These are phyloP conservation scores for Drosophila lutescens DNA, from an alignment of 2,888 invertebrate species.

Conservation along the genomic window DNA sequence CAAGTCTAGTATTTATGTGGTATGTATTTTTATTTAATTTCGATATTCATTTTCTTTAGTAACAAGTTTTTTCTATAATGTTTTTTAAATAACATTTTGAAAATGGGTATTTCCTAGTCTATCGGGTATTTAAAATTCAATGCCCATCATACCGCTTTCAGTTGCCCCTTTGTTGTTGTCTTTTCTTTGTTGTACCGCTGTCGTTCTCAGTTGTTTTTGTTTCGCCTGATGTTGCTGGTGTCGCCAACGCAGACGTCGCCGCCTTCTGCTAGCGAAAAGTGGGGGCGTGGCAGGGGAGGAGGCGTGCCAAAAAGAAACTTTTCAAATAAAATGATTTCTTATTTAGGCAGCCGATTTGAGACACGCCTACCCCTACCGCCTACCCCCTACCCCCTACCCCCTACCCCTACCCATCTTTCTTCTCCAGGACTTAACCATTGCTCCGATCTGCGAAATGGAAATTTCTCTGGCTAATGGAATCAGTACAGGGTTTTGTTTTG, in stretches of 20 bases:
- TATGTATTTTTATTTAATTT: no score
- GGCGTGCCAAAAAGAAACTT: constrained; percentile 55
- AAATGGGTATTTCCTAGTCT: not conserved
- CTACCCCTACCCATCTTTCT: not conserved
- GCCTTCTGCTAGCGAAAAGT: not conserved
- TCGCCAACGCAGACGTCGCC: constrained; percentile 29
- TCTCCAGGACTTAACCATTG: not conserved
- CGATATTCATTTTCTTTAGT: no score
- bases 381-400: not conserved
- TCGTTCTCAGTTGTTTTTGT: constrained; percentile 24
- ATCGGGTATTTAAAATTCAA: not conserved
- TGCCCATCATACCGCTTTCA: not conserved
- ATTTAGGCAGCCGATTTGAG: constrained; percentile 64
- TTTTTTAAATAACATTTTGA: not conserved
- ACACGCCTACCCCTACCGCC: constrained; percentile 5
- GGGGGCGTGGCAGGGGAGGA: not conserved
- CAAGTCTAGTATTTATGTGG: no score
- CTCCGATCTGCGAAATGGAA: constrained; percentile 13
- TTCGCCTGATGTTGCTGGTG: constrained; percentile 29
- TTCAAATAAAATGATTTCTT: constrained; percentile 78
- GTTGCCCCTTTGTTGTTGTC: not conserved
- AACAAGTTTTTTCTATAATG: no score
- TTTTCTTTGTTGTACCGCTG: not conserved
- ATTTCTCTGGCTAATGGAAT: constrained; percentile 15
- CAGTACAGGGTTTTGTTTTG: not conserved